Base-by-base conservation (phyloP, 2,113 vertebrate species). In the Lasiurus borealis region DNA sequence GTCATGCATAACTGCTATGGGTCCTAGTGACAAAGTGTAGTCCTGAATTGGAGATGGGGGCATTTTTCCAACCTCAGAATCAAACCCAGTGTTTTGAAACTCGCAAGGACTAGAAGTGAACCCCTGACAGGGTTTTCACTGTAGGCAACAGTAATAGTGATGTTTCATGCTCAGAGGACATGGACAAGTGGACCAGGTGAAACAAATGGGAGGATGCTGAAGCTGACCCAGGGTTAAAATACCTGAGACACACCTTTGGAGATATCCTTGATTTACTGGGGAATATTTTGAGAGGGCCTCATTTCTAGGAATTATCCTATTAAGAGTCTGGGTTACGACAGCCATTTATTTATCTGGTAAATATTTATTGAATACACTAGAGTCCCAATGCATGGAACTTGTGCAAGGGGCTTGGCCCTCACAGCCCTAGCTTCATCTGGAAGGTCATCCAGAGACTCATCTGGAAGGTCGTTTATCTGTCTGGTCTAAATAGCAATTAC, bases 271-370 rank as follows among this genome's bases (percentile, higher is more conserved):
- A 59, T 88, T 52, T 81, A 46, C 54, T 27, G 25, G 36, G 34
- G 59, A 83, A 27, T 73, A 68, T 77, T 85, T 52, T 62, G 19
- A 80, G 34, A 78, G 4, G 78, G 16, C 14, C 40, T 44, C 5
- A 44, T 96, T 93, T 93, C 50, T 89, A 86, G 80, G 19, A 68
- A 50, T 66, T 78, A 54, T 57, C n/a, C 62, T 36, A 54, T 16
- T 44, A 66, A 52, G 31, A 36, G 31, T 82, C 11, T 80, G 21
- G 14, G n/a, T 15, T 81, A 7, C 40, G 23, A 40, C 0, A 59
- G 57, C 29, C 19, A 75, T 46, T 16, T 8, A 19, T 36, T 85
- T 88, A 62, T 23, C 44, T 77, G 25, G 85, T 80, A 82, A 89
- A 80, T 57, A 76, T 85, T 62, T 91, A 64, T 75, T 3, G 2